Evolutionary conservation across 2,888 invertebrate genomes (phyloP).

Genomic region (Cephonodes hylas): DNA sequence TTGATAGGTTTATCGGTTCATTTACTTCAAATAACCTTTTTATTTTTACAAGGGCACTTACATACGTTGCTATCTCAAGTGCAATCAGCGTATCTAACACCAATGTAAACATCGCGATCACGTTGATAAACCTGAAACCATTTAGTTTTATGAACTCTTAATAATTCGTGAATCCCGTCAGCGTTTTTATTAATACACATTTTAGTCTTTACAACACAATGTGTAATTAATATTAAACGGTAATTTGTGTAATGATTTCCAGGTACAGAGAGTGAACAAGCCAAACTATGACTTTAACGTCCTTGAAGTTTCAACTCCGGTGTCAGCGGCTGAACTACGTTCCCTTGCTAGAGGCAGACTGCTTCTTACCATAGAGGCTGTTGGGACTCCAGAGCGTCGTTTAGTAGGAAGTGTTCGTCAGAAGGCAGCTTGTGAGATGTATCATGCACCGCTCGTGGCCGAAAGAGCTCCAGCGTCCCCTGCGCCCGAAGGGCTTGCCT

Average conservation of each 20-base stretch:
- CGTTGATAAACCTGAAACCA: not conserved
- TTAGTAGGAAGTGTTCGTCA: slow-evolving; percentile 87
- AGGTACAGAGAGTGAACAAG: slow-evolving; percentile 85
- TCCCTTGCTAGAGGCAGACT: slow-evolving; percentile 89
- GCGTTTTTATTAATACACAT: not conserved
- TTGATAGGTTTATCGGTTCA: not conserved
- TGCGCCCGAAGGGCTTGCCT: slow-evolving; percentile 85
- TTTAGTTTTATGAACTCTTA: not conserved
- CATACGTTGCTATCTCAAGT: not conserved
- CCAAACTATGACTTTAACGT: slow-evolving; percentile 89
- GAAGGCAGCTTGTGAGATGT: slow-evolving; percentile 89
- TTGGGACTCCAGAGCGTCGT: slow-evolving; percentile 83
- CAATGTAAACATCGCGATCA: slow-evolving; percentile 7
- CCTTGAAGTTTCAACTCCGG: slow-evolving; percentile 89
- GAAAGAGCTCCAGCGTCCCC: slow-evolving; percentile 68
- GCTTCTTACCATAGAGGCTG: slow-evolving; percentile 85
- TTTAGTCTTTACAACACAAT: slow-evolving; percentile 4
- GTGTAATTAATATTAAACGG: slow-evolving; percentile 4
- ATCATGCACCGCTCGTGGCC: slow-evolving; percentile 85
- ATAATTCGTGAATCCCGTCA: not conserved
- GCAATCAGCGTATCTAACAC: not conserved
- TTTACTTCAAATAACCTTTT: not conserved
- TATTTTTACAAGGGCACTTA: slow-evolving; percentile 1
- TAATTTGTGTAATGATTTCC: slow-evolving; percentile 33
- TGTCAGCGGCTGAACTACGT: slow-evolving; percentile 88